Conservation (phyloP, 2,888 invertebrate species). For the Silvanus unidentatus region DNA sequence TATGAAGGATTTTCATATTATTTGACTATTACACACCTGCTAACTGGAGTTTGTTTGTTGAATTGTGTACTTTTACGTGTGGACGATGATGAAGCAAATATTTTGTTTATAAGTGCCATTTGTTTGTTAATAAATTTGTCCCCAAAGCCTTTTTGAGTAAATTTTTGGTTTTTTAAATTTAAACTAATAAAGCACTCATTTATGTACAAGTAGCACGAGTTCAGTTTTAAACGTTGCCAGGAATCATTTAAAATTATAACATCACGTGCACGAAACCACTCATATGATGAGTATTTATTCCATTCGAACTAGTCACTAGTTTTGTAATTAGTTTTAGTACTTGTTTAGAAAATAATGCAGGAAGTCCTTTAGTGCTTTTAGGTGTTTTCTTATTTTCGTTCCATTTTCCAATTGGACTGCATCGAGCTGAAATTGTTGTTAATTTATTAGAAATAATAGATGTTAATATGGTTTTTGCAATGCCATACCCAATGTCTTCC, state of each 20-base stretch:
- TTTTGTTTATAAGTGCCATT: conserved; percentile 74
- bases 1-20: background rate
- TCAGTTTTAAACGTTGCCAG: conserved; percentile 19
- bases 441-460: too few species aligned
- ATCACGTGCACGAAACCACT: conserved; percentile 37
- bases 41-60: conserved; percentile 48
- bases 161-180: conserved; percentile 34
- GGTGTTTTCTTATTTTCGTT: too few species aligned
- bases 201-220: conserved; percentile 21
- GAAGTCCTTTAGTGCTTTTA: too few species aligned
- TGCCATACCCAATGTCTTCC: too few species aligned
- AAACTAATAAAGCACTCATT: conserved; percentile 21
- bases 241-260: conserved; percentile 33
- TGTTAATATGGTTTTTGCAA: too few species aligned
- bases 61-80: conserved; percentile 47
- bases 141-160: conserved; percentile 25
- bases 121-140: too few species aligned
- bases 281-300: conserved; percentile 4
- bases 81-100: conserved; percentile 51
- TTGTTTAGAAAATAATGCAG: too few species aligned
- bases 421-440: too few species aligned
- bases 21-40: conserved; percentile 39
- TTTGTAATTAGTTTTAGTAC: conserved; percentile 1
- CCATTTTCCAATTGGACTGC: too few species aligned
- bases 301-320: conserved; percentile 3